phyloP scores from a whole-genome alignment of 2,113 vertebrate genomes.

The Tenebrosternarchus preto region DNA sequence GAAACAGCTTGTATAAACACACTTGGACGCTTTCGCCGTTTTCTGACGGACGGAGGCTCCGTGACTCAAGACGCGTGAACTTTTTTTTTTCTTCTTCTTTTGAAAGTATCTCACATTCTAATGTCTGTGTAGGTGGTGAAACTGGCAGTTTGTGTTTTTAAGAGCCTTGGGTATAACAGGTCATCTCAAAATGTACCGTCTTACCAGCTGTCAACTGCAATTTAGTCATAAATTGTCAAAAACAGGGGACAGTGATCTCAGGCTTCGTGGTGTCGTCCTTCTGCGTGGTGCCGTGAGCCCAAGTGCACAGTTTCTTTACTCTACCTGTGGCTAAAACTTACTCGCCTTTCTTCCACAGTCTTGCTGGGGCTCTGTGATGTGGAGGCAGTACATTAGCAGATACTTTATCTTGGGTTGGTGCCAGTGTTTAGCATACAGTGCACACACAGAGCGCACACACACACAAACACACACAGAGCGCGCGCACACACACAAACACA shows the following conservation, averaged over 20 bases:
- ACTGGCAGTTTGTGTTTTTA: conserved; percentile 39
- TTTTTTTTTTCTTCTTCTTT: conserved; percentile 23
- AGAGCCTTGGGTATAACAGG: conserved; percentile 22
- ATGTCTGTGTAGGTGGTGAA: conserved; percentile 44
- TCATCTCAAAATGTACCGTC: conserved; percentile 24
- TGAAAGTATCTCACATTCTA: conserved; percentile 37
- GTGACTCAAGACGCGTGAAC: conserved; percentile 45
- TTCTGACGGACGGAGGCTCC: conserved; percentile 32
- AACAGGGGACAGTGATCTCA: conserved; percentile 20
- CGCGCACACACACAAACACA: conserved; percentile 18
- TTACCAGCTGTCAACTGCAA: conserved; percentile 44
- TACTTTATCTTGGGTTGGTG: conserved; percentile 52
- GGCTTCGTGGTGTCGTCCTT: conserved; percentile 13
- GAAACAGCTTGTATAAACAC: conserved; percentile 41
- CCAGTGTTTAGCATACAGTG: conserved; percentile 40
- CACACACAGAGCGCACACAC: conserved; percentile 20
- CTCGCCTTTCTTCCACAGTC: conserved; percentile 21
- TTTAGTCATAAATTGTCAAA: conserved; percentile 40
- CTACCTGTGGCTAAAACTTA: conserved; percentile 17
- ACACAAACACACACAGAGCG: conserved; percentile 34
- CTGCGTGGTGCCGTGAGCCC: conserved; percentile 39
- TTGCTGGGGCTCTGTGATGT: conserved; percentile 45
- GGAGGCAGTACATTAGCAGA: conserved; percentile 53
- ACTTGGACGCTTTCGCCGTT: conserved; percentile 18
- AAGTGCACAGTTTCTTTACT: conserved; percentile 19